These are phyloP conservation scores for Indri indri DNA, from an alignment of 2,113 vertebrate species.

Conservation along the genomic window DNA sequence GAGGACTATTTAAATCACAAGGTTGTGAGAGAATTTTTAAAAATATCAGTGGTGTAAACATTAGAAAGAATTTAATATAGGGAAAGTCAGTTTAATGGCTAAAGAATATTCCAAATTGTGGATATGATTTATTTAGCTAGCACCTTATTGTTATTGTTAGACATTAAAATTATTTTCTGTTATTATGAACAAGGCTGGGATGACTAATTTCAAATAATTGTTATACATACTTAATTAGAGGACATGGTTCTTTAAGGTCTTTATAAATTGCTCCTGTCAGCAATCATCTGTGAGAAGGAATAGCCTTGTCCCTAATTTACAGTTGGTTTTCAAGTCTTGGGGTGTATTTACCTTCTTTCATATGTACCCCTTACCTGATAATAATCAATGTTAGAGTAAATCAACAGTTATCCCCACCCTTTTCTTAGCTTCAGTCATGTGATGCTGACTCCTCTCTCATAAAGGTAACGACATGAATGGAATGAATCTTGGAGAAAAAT, in stretches of 20 bases:
- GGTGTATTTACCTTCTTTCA: background rate
- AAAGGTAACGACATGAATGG: background rate
- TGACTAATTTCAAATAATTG: background rate
- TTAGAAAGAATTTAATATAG: background rate
- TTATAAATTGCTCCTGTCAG: background rate
- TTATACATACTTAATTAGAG: background rate
- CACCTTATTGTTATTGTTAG: background rate
- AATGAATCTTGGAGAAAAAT: conserved; percentile 3
- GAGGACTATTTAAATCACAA: background rate
- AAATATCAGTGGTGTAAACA: background rate
- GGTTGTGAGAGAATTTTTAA: background rate
- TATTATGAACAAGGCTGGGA: background rate
- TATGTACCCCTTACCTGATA: background rate
- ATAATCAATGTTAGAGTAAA: conserved; percentile 30
- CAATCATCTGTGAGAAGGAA: background rate
- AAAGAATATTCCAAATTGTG: background rate
- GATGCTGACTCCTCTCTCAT: background rate
- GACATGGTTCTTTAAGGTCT: background rate
- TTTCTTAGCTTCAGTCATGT: background rate
- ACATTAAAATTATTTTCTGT: background rate
- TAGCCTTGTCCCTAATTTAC: background rate
- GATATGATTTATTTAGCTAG: background rate
- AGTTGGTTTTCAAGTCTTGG: background rate
- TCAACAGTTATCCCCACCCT: background rate
- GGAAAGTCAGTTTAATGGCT: background rate